Conservation (phyloP, 2,888 invertebrate genomes). For the Eupithecia insigniata region DNA sequence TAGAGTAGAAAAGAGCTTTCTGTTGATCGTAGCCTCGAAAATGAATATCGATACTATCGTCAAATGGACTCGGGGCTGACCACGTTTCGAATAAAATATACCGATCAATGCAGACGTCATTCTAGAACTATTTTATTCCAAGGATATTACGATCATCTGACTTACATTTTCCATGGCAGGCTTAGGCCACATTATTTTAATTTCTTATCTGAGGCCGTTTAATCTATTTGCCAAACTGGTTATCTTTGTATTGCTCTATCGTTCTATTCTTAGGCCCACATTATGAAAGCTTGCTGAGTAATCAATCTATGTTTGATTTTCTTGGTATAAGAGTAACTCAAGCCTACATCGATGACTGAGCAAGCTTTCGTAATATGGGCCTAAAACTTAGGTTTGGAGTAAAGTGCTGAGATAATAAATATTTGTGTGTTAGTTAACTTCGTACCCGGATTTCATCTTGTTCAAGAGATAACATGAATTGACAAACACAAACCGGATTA, state of each 20-base stretch:
- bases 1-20: not conserved
- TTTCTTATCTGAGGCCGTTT: not conserved
- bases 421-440: not conserved
- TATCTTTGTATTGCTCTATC: not conserved
- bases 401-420: not conserved
- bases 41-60: too few relatives aligned
- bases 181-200: not conserved
- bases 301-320: not conserved
- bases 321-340: not conserved
- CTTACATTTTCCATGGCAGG: not conserved
- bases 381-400: not conserved
- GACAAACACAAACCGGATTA: conserved; percentile 36
- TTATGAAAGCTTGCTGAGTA: not conserved
- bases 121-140: conserved; percentile 13
- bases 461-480: conserved; percentile 31
- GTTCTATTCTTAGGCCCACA: not conserved
- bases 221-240: not conserved
- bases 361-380: not conserved
- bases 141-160: not conserved
- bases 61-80: too few relatives aligned
- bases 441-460: conserved; percentile 22
- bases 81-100: not conserved
- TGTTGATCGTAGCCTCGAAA: not conserved
- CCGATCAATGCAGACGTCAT: conserved; percentile 9
- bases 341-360: not conserved